Percentiles rank a stretch among this genome's conserved stretches.
These are phyloP conservation scores for Lacerta bilineata DNA, from an alignment of 2,797 vertebrate species.

Conservation along the genomic window DNA sequence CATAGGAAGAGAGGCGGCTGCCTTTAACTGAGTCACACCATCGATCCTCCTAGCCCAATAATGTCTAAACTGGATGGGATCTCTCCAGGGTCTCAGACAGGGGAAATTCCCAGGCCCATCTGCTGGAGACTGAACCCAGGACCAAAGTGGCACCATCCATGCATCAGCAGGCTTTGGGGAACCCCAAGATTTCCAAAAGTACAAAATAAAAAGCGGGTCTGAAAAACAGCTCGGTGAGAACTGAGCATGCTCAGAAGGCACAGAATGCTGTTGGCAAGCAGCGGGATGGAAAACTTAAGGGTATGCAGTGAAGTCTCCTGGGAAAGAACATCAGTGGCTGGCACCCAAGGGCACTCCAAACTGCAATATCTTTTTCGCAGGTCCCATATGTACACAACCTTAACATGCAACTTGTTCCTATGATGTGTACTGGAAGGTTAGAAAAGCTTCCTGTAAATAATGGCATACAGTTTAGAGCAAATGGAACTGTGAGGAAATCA, in stretches of 20 bases:
- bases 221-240: not conserved
- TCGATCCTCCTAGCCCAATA: too few species aligned
- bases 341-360: not conserved
- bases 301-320: not conserved
- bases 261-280: not conserved
- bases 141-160: not conserved
- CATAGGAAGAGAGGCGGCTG: too few species aligned
- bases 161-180: not conserved
- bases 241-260: not conserved
- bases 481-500: slow-evolving; percentile 34
- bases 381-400: not conserved
- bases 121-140: too few species aligned
- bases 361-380: not conserved
- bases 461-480: slow-evolving; percentile 49
- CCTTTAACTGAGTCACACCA: too few species aligned
- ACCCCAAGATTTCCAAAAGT: too few species aligned
- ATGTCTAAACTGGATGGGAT: too few species aligned
- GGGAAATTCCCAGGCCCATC: too few species aligned
- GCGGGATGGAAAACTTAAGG: not conserved
- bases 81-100: too few species aligned
- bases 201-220: not conserved
- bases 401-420: slow-evolving; percentile 25
- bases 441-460: slow-evolving; percentile 59
- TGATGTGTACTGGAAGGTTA: slow-evolving; percentile 42
- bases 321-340: not conserved